Base-by-base conservation (phyloP, 2,113 vertebrate genomes). In the Tinamus guttatus region DNA sequence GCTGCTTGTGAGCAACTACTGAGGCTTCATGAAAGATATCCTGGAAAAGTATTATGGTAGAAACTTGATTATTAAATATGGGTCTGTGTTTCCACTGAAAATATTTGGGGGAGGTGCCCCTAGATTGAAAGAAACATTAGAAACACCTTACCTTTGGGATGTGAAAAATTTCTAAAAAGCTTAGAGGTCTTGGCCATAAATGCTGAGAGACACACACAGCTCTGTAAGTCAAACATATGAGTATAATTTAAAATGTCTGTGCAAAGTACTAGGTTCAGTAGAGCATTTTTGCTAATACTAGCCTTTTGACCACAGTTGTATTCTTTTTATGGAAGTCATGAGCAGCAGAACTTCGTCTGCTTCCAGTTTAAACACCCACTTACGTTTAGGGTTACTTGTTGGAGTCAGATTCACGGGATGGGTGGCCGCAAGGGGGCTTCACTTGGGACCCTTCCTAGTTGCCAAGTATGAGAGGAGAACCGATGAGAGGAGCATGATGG, bases 291-390 rank as follows among this genome's bases (percentile, higher is more conserved):
- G 32, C 56, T 77, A 67, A 77, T 90, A 73, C 62, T 30, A 76
- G 38, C 32, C 8, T 68, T 81, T 73, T 81, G 60, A 81, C 80
- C 59, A 54, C 54, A 30, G 7, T 5, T 85, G 7, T 89, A 14
- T 93, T 89, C 30, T 34, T 77, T 7, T 69, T 73, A 8, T 1
- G 13, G 32, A 38, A 90, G 65, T 77, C 16, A 10, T 0, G 1
- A 75, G 6, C 62, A 70, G 25, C 13, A 7, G 54, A 62, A 51
- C 12, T 41, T 69, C 16, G 21, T 38, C 79, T 82, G 40, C 36
- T 30, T 86, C 85, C 5, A 28, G 80, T 93, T 95, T 63, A 85
- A 87, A 27, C 52, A 54, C 16, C 25, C 20, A n/a, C n/a, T 41
- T 77, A 30, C 5, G 15, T 28, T 34, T 65, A 49, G 14, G 30